Conservation (phyloP, 2,888 invertebrate species). For the Drosophila differens region DNA sequence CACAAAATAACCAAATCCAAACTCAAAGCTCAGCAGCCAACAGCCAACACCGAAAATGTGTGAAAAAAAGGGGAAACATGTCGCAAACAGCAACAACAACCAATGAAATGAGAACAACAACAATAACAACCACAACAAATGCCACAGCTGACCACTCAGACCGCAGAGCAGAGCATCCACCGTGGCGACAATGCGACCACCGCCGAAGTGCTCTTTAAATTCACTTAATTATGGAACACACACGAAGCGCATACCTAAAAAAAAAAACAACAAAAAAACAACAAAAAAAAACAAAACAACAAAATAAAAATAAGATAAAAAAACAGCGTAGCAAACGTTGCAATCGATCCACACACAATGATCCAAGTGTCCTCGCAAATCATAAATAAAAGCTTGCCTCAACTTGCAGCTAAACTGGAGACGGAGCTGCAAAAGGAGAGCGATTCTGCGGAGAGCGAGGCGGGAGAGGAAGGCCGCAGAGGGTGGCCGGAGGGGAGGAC, state of each 20-base stretch:
- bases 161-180: constrained; percentile 1
- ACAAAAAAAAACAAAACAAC: constrained; percentile 6
- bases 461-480: neutral
- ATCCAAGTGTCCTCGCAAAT: constrained; percentile 72
- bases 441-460: neutral
- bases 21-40: constrained; percentile 21
- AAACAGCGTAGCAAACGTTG: constrained; percentile 49
- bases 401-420: constrained; percentile 10
- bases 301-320: constrained; percentile 30
- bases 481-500: neutral
- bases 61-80: constrained; percentile 68
- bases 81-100: constrained; percentile 51
- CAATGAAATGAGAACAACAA: constrained; percentile 25
- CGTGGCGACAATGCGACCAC: constrained; percentile 67
- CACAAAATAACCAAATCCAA: constrained; percentile 11
- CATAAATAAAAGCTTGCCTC: constrained; percentile 71
- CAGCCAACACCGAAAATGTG: constrained; percentile 62
- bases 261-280: constrained; percentile 14
- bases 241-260: constrained; percentile 80
- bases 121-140: constrained; percentile 34
- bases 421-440: neutral
- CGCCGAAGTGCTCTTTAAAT: constrained; percentile 77
- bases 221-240: constrained; percentile 85
- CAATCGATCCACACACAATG: constrained; percentile 53
- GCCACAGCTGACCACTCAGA: constrained; percentile 18